A percentile compares a stretch with the other conserved stretches of the same genome.
These are phyloP conservation scores for Gandaritis pyraliata DNA, from an alignment of 2,888 invertebrate genomes.

Conservation along the genomic window DNA sequence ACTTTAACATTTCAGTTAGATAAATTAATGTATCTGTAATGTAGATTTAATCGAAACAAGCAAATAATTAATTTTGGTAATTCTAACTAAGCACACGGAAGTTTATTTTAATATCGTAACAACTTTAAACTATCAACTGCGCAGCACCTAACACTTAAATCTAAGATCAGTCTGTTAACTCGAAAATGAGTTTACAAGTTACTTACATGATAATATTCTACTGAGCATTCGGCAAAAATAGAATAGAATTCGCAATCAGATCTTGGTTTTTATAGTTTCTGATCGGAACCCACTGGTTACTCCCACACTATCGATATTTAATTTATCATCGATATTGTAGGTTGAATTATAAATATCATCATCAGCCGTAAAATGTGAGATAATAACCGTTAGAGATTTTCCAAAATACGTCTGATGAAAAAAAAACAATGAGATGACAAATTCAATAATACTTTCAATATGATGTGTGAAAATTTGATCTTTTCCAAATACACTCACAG, in stretches of 20 bases:
- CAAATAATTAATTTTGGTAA: slow-evolving; percentile 14
- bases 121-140: slow-evolving; percentile 63
- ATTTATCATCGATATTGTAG: no score
- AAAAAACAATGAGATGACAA: no score
- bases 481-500: not conserved
- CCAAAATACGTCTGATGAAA: no score
- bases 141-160: slow-evolving; percentile 75
- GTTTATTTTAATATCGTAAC: slow-evolving; percentile 40
- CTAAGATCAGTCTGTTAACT: slow-evolving; percentile 81
- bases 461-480: slow-evolving; percentile 7
- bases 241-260: slow-evolving; percentile 22
- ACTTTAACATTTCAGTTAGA: not conserved
- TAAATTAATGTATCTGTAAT: not conserved
- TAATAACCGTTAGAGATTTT: no score
- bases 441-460: no score
- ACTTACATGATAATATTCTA: slow-evolving; percentile 46
- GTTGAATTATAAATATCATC: no score
- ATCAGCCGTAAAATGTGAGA: no score
- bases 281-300: no score
- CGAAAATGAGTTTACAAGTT: slow-evolving; percentile 68
- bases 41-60: slow-evolving; percentile 11
- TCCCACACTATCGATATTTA: no score
- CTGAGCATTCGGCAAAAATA: slow-evolving; percentile 62
- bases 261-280: slow-evolving; percentile 11
- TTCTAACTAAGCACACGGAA: slow-evolving; percentile 14